Evolutionary conservation across 2,888 invertebrate genomes (phyloP).

Genomic region (Drosophila phalerata): DNA sequence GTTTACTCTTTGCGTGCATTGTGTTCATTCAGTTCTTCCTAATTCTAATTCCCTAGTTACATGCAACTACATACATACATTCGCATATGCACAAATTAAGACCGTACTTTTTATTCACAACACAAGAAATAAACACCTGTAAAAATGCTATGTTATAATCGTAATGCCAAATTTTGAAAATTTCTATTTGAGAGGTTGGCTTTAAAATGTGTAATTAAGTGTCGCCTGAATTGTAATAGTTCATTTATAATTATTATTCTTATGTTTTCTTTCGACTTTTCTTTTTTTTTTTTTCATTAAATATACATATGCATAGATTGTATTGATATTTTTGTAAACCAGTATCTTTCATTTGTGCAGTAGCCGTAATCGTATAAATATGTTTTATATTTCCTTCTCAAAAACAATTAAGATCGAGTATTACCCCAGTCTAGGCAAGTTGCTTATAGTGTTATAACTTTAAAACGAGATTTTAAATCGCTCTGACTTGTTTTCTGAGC

Average conservation of each 20-base stretch:
- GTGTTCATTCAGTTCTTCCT: slow-evolving; percentile 19
- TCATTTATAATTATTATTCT: slow-evolving; percentile 29
- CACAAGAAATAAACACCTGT: slow-evolving; percentile 23
- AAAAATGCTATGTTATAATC: slow-evolving; percentile 39
- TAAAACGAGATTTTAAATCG: slow-evolving; percentile 39
- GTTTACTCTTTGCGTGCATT: slow-evolving; percentile 19
- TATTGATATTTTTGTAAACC: slow-evolving; percentile 66
- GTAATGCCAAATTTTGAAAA: slow-evolving; percentile 45
- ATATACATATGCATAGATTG: slow-evolving; percentile 48
- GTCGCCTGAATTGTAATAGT: slow-evolving; percentile 47
- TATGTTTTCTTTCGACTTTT: slow-evolving; percentile 17
- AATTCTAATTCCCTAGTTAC: slow-evolving; percentile 15
- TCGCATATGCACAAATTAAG: slow-evolving; percentile 37
- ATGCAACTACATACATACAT: slow-evolving; percentile 18
- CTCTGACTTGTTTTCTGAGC: background rate
- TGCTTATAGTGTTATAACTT: slow-evolving; percentile 26
- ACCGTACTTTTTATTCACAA: slow-evolving; percentile 23
- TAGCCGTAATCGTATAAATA: slow-evolving; percentile 21
- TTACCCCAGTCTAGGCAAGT: slow-evolving; percentile 37
- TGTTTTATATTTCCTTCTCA: slow-evolving; percentile 21
- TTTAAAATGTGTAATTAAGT: slow-evolving; percentile 41
- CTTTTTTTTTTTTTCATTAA: slow-evolving; percentile 34
- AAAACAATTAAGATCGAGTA: slow-evolving; percentile 27
- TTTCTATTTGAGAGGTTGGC: slow-evolving; percentile 29
- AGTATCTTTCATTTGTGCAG: slow-evolving; percentile 45